Percentiles rank a stretch among this genome's conserved stretches.
phyloP scores from a whole-genome alignment of 2,888 invertebrate species.

The Eucriotettix oculatus region DNA sequence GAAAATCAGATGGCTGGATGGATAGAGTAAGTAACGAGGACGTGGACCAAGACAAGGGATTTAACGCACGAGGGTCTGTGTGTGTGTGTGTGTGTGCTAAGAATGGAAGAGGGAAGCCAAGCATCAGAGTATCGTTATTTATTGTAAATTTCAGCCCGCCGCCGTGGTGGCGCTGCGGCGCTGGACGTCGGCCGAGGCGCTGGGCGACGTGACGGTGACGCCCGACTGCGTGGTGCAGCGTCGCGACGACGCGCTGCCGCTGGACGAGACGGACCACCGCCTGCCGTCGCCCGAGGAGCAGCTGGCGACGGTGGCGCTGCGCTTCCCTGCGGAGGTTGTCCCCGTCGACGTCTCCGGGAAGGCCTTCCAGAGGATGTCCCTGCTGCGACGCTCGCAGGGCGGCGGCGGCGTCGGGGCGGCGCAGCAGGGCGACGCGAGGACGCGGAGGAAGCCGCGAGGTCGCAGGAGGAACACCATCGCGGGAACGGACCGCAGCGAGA shows the following conservation, averaged over 20 bases:
- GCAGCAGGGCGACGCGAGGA: slow-evolving; percentile 39
- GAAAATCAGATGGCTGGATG: too few relatives aligned
- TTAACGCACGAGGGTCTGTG: too few relatives aligned
- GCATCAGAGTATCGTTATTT: too few relatives aligned
- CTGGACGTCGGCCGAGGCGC: slow-evolving; percentile 70
- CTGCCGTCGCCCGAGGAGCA: slow-evolving; percentile 80
- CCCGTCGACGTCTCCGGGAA: slow-evolving; percentile 78
- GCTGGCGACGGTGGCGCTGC: slow-evolving; percentile 20
- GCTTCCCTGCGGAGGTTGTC: slow-evolving; percentile 77
- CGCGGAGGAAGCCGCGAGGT: slow-evolving; percentile 49
- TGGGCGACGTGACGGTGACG: slow-evolving; percentile 66
- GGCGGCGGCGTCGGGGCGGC: slow-evolving; percentile 40
- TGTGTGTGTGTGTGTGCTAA: too few relatives aligned
- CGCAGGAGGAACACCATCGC: slow-evolving; percentile 81
- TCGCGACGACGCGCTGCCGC: slow-evolving; percentile 30
- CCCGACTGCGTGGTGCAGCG: slow-evolving; percentile 64
- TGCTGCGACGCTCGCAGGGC: slow-evolving; percentile 65
- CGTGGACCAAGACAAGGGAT: too few relatives aligned
- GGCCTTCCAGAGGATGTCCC: slow-evolving; percentile 78
- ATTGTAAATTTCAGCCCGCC: slow-evolving; percentile 61
- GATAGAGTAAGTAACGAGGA: too few relatives aligned
- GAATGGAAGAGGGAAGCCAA: too few relatives aligned
- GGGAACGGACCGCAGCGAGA: slow-evolving; percentile 79
- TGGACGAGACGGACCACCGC: slow-evolving; percentile 64
- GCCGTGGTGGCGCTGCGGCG: slow-evolving; percentile 60